Percentiles rank a stretch among this genome's conserved stretches.
These are phyloP conservation scores for Brachylomia viminalis DNA, from an alignment of 2,888 invertebrate genomes.

Conservation along the genomic window DNA sequence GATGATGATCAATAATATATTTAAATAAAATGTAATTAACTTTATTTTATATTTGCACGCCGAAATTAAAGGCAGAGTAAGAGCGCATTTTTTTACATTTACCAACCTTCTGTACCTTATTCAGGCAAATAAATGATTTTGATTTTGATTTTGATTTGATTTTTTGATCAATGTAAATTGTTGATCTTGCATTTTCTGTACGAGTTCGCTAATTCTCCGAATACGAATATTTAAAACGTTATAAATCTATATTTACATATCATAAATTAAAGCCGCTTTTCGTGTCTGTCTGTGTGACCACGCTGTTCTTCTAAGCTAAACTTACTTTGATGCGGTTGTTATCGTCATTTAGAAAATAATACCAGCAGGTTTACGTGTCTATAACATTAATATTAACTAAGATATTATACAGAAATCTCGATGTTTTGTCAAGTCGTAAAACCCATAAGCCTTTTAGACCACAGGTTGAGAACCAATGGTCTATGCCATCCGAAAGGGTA, in stretches of 20 bases:
- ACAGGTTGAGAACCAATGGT: not conserved
- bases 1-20: no score
- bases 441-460: not conserved
- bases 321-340: not conserved
- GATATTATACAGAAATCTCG: not conserved
- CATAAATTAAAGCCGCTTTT: not conserved
- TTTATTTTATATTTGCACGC: no score
- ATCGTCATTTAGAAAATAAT: not conserved
- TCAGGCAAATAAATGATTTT: no score
- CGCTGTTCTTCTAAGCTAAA: not conserved
- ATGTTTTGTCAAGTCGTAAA: not conserved
- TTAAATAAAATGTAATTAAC: no score
- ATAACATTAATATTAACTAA: not conserved
- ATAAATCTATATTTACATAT: not conserved
- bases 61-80: no score
- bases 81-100: no score
- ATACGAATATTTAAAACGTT: no score
- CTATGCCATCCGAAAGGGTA: constrained; percentile 17
- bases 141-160: no score
- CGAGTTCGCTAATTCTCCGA: not conserved
- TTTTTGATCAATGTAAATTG: not conserved
- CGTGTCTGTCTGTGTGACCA: not conserved
- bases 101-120: no score
- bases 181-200: not conserved
- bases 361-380: not conserved